phyloP scores from a whole-genome alignment of 1,140 invertebrate species.

The Polypedilum vanderplanki region DNA sequence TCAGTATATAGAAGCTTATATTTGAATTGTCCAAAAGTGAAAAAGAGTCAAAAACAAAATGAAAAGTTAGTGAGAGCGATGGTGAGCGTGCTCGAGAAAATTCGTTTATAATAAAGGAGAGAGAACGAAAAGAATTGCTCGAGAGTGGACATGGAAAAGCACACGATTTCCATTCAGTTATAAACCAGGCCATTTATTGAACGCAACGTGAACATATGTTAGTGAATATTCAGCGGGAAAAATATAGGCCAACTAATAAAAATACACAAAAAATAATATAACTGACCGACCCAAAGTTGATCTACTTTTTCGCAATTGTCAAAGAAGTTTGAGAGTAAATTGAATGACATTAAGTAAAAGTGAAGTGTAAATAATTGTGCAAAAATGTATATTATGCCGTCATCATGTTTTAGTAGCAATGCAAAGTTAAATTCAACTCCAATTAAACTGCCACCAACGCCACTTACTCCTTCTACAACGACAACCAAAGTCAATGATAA shows the following conservation, averaged over 20 bases:
- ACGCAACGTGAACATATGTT: not conserved
- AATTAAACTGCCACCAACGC: not conserved
- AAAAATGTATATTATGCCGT: slow-evolving; percentile 20
- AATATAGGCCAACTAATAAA: slow-evolving; percentile 16
- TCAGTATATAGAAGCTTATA: too few relatives aligned
- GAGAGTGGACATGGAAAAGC: slow-evolving; percentile 14
- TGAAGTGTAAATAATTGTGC: slow-evolving; percentile 14
- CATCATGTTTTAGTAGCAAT: not conserved
- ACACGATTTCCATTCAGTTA: not conserved
- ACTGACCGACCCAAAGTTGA: slow-evolving; percentile 25
- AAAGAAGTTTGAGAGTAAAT: not conserved
- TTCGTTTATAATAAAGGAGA: not conserved
- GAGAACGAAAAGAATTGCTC: not conserved
- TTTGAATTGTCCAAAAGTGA: too few relatives aligned
- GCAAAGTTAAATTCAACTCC: not conserved
- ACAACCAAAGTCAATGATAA: not conserved
- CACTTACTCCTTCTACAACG: not conserved
- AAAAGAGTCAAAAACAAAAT: too few relatives aligned
- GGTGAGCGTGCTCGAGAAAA: not conserved
- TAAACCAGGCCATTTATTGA: slow-evolving; percentile 25
- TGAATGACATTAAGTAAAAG: not conserved
- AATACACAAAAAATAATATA: not conserved
- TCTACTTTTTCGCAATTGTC: not conserved
- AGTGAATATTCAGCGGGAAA: slow-evolving; percentile 26
- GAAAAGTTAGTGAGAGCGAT: not conserved